Evolutionary conservation across 2,888 invertebrate species (phyloP).

Genomic region (Acholoe squamosa): DNA sequence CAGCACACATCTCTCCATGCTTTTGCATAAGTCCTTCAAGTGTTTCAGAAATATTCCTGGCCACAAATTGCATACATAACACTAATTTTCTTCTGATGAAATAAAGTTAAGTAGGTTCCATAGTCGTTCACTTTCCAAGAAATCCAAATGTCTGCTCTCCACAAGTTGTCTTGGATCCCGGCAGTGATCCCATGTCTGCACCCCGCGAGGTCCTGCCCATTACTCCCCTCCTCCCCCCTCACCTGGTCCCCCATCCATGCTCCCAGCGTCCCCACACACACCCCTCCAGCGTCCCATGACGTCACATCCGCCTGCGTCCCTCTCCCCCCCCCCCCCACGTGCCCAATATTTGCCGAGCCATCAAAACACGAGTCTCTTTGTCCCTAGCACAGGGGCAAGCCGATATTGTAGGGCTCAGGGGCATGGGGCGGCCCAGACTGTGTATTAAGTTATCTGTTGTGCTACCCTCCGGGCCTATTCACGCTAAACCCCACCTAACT

Average conservation of each 20-base stretch:
- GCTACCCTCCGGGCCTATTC: conserved; percentile 24
- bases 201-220: not conserved
- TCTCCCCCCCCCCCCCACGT: conserved; percentile 7
- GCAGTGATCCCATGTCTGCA: not conserved
- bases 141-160: no score
- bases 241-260: conserved; percentile 39
- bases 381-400: not conserved
- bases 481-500: not conserved
- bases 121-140: no score
- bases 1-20: no score
- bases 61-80: no score
- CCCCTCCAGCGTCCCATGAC: conserved; percentile 15
- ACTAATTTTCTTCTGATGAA: no score
- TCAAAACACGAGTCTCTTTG: conserved; percentile 56
- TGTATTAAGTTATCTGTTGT: conserved; percentile 3
- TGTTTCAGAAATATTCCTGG: no score
- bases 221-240: not conserved
- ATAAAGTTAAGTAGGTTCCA: no score
- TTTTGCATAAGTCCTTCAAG: no score
- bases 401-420: not conserved
- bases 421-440: not conserved
- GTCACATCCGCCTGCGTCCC: conserved; percentile 41
- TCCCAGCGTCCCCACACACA: not conserved
- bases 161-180: not conserved
- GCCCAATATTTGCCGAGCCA: conserved; percentile 53